These are phyloP conservation scores for Hypsopygia costalis DNA, from an alignment of 2,888 invertebrate species.

Conservation along the genomic window DNA sequence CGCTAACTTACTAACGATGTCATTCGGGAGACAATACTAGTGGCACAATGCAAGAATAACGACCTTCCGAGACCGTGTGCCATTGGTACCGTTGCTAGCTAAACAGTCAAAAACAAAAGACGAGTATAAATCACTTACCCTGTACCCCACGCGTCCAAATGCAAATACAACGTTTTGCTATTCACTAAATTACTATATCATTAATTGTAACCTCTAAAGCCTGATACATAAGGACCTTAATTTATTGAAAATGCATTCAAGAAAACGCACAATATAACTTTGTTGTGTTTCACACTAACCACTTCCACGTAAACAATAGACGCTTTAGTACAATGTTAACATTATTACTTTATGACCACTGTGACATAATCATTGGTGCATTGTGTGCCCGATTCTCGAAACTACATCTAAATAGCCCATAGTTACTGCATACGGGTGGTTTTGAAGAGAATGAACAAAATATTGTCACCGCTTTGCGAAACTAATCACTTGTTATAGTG, in stretches of 20 bases:
- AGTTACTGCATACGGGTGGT: constrained; percentile 46
- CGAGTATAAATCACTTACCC: constrained; percentile 70
- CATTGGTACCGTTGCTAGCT: constrained; percentile 66
- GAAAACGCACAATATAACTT: constrained; percentile 22
- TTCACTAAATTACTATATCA: constrained; percentile 15
- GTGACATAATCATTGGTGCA: constrained; percentile 66
- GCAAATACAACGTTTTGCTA: constrained; percentile 38
- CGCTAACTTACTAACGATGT: constrained; percentile 76
- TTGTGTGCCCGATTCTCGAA: constrained; percentile 61
- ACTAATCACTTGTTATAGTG: constrained; percentile 54
- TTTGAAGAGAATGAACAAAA: constrained; percentile 55
- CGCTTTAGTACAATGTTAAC: constrained; percentile 57
- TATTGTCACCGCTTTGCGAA: constrained; percentile 69
- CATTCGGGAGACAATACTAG: constrained; percentile 69
- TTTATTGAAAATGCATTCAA: constrained; percentile 3
- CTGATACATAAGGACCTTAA: constrained; percentile 23
- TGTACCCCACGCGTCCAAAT: constrained; percentile 52
- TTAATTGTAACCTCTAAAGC: constrained; percentile 29
- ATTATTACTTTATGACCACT: constrained; percentile 64
- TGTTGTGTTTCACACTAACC: constrained; percentile 44
- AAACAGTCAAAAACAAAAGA: constrained; percentile 78
- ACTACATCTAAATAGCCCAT: constrained; percentile 54
- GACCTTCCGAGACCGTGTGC: constrained; percentile 61
- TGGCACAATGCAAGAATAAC: constrained; percentile 75
- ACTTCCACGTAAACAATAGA: constrained; percentile 71